Percentiles rank a stretch among this genome's conserved stretches.
Evolutionary conservation across 1,140 invertebrate species (phyloP).

Genomic region (Orchesella cincta): DNA sequence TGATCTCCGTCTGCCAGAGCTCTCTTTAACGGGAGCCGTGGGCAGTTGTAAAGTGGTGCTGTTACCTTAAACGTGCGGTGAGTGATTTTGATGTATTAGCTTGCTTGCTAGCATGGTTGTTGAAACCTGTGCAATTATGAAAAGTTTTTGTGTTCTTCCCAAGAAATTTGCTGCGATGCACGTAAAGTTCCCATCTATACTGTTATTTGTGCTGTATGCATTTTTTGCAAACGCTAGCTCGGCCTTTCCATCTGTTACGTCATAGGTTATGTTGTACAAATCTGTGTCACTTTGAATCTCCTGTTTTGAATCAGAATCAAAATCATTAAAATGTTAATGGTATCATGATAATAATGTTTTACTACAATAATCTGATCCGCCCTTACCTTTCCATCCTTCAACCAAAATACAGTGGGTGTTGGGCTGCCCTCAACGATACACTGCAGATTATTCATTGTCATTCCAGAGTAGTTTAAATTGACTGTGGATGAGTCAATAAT

Average conservation of each 20-base stretch:
- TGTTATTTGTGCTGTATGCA: not conserved
- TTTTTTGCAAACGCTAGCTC: not conserved
- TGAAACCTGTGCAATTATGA: too few relatives aligned
- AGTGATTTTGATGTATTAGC: too few relatives aligned
- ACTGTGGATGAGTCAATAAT: constrained; percentile 29
- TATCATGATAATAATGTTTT: not conserved
- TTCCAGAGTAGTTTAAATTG: not conserved
- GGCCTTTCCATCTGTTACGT: not conserved
- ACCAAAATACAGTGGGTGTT: constrained; percentile 35
- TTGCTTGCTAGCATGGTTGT: too few relatives aligned
- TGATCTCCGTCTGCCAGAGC: too few relatives aligned
- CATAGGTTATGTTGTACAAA: not conserved
- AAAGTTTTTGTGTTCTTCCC: constrained; percentile 30
- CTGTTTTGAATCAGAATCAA: not conserved
- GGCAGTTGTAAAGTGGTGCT: too few relatives aligned
- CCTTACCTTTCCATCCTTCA: constrained; percentile 34
- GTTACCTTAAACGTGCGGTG: too few relatives aligned
- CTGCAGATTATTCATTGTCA: not conserved
- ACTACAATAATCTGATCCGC: not conserved
- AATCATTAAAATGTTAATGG: not conserved
- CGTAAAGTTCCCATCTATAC: constrained; percentile 34
- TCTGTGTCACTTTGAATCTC: not conserved
- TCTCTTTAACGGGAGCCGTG: too few relatives aligned
- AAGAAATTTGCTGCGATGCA: constrained; percentile 45
- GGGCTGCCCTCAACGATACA: constrained; percentile 37